Evolutionary conservation across 1,140 invertebrate genomes (phyloP).

Genomic region (Apolygus lucorum): DNA sequence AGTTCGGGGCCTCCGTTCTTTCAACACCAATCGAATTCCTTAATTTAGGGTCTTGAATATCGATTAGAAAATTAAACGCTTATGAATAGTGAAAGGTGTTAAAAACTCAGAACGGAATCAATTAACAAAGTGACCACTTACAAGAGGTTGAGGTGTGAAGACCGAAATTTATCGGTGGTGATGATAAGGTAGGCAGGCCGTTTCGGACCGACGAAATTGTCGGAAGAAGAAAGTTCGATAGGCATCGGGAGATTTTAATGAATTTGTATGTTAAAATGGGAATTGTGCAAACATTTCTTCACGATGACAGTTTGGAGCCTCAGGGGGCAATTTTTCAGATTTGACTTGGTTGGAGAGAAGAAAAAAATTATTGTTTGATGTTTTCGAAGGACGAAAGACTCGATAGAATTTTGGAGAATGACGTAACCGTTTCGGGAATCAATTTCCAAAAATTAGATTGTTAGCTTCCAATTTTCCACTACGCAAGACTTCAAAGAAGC

Average conservation of each 20-base stretch:
- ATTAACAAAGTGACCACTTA: constrained; percentile 9
- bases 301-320: background rate
- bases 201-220: background rate
- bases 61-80: constrained; percentile 16
- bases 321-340: background rate
- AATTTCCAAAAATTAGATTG: too few relatives aligned
- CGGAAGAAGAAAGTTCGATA: background rate
- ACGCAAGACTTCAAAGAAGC: too few relatives aligned
- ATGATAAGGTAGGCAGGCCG: constrained; percentile 5
- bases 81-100: constrained; percentile 16
- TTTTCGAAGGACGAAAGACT: too few relatives aligned
- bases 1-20: background rate
- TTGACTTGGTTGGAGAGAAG: too few relatives aligned
- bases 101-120: constrained; percentile 1
- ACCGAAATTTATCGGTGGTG: constrained; percentile 4
- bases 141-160: constrained; percentile 2
- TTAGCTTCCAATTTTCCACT: too few relatives aligned
- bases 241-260: background rate
- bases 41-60: constrained; percentile 5
- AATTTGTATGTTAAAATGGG: background rate
- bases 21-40: constrained; percentile 13
- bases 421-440: too few relatives aligned
- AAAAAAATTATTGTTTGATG: too few relatives aligned
- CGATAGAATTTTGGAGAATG: too few relatives aligned
- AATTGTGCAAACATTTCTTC: background rate